phyloP scores from a whole-genome alignment of 1,140 invertebrate species.

The Aphidius ervi region DNA sequence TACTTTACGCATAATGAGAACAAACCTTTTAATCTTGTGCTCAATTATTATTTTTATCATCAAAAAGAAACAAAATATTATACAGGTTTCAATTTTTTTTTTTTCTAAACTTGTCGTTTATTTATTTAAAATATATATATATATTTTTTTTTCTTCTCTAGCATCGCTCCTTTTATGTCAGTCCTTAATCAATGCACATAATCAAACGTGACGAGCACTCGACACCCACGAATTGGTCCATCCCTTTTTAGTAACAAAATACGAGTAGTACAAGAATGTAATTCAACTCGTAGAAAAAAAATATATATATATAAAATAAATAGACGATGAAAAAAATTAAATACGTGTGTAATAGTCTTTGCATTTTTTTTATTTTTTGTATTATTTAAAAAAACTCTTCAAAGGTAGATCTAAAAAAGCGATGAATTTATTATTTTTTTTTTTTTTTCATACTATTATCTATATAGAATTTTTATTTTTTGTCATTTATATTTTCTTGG shows the following conservation, averaged over 20 bases:
- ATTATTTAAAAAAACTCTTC: too few species aligned
- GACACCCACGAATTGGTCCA: slow-evolving; percentile 27
- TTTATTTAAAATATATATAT: background rate
- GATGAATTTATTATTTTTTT: too few species aligned
- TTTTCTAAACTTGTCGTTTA: too few species aligned
- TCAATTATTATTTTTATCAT: slow-evolving; percentile 24
- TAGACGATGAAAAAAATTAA: background rate
- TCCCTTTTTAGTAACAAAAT: slow-evolving; percentile 22
- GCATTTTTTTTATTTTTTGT: slow-evolving; percentile 14
- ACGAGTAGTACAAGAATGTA: slow-evolving; percentile 19
- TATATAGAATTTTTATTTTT: too few species aligned
- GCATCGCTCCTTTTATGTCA: slow-evolving; percentile 22
- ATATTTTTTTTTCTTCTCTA: slow-evolving; percentile 21
- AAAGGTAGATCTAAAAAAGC: too few species aligned
- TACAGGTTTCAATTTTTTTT: background rate
- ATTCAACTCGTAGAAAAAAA: slow-evolving; percentile 3
- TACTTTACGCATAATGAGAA: slow-evolving; percentile 21
- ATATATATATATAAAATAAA: background rate
- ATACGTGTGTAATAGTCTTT: slow-evolving; percentile 10
- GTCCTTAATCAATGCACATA: slow-evolving; percentile 42
- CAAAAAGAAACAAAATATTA: slow-evolving; percentile 10
- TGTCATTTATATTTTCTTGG: too few species aligned
- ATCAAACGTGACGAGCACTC: slow-evolving; percentile 29
- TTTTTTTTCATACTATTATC: too few species aligned
- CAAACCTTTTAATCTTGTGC: slow-evolving; percentile 26